These are phyloP conservation scores for Eurystomus gularis DNA, from an alignment of 2,113 vertebrate species.

Conservation along the genomic window DNA sequence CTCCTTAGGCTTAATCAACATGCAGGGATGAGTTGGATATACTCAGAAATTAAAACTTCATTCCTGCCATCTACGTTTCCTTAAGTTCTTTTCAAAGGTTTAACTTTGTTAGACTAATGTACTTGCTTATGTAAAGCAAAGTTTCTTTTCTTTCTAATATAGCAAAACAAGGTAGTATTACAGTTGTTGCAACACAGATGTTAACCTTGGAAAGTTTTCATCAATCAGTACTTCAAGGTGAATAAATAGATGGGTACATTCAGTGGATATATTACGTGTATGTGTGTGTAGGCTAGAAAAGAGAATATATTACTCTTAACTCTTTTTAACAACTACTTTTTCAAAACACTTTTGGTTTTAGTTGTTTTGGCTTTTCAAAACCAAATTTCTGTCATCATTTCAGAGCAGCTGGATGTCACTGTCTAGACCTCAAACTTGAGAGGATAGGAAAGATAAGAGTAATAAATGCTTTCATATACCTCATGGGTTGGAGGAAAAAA, in stretches of 20 bases:
- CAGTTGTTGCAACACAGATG: background rate
- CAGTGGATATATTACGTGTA: background rate
- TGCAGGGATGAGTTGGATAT: background rate
- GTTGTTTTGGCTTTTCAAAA: background rate
- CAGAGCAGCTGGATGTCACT: background rate
- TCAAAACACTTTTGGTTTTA: background rate
- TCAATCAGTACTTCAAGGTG: background rate
- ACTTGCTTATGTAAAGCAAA: background rate
- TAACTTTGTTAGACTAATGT: background rate
- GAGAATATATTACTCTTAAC: background rate
- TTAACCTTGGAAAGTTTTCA: background rate
- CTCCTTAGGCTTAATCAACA: background rate
- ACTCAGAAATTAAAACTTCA: background rate
- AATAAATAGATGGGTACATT: background rate
- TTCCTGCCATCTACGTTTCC: background rate
- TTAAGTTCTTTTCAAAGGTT: background rate
- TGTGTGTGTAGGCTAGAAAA: background rate
- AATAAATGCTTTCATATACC: background rate
- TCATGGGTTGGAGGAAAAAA: background rate
- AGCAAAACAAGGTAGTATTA: background rate
- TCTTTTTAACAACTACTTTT: background rate
- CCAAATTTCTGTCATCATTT: background rate
- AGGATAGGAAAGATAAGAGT: background rate
- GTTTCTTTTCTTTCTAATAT: background rate
- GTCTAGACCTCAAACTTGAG: background rate